A percentile compares a stretch with the other conserved stretches of the same genome.
Evolutionary conservation across 1,140 invertebrate genomes (phyloP).

Genomic region (Magallana ariakensis): DNA sequence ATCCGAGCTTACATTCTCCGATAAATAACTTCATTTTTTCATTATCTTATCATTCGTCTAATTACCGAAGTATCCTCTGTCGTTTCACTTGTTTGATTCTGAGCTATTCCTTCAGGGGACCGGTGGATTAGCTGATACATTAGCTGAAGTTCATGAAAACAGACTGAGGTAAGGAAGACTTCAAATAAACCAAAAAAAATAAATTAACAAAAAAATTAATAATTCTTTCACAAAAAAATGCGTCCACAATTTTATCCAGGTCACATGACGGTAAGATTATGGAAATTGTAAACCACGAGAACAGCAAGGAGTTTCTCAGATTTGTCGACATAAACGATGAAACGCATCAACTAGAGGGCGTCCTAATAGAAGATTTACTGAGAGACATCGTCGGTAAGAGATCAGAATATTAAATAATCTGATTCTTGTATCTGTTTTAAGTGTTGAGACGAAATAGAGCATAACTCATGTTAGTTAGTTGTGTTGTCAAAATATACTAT

Average conservation of each 20-base stretch:
- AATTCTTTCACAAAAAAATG: no score
- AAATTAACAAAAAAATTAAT: no score
- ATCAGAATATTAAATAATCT: background rate
- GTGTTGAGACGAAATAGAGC: no score
- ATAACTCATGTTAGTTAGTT: no score
- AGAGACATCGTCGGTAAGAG: background rate
- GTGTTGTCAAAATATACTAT: no score
- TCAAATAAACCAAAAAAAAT: no score
- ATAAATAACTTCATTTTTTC: no score
- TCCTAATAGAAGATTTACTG: background rate
- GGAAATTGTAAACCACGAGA: slow-evolving; percentile 6
- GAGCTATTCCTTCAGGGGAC: background rate
- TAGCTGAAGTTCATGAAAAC: background rate
- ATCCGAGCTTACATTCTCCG: no score
- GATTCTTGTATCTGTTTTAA: no score
- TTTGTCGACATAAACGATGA: slow-evolving; percentile 8
- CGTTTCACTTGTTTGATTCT: no score
- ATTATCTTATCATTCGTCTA: no score
- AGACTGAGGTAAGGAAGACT: background rate
- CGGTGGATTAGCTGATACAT: background rate
- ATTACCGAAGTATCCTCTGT: no score
- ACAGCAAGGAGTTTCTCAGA: background rate
- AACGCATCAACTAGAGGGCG: background rate
- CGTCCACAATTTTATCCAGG: background rate
- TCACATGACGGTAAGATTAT: background rate